Conservation (phyloP, 2,888 invertebrate genomes). For the Andrena chrysosceles region DNA sequence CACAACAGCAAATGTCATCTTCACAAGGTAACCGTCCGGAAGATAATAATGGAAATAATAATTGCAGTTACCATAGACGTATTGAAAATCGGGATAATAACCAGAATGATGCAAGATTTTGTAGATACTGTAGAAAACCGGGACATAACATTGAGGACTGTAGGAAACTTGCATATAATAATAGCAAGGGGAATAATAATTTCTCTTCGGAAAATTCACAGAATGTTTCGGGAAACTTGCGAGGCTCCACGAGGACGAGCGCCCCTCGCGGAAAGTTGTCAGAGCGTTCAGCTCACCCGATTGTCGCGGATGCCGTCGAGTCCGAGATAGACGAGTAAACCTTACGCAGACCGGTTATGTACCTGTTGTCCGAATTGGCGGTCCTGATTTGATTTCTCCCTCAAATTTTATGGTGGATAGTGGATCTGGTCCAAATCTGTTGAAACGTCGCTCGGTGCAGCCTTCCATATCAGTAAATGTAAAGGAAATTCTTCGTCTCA, state of each 20-base stretch:
- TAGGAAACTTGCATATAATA: background rate
- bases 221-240: background rate
- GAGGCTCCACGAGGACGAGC: background rate
- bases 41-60: background rate
- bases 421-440: constrained; percentile 6
- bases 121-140: background rate
- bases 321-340: constrained; percentile 2
- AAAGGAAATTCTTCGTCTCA: constrained; percentile 3
- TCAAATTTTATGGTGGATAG: constrained; percentile 10
- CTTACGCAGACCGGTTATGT: constrained; percentile 5
- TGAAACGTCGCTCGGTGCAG: background rate
- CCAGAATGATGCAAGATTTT: background rate
- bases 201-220: background rate
- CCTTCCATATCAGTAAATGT: background rate
- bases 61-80: background rate
- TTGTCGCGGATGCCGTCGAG: background rate
- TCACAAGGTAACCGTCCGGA: background rate
- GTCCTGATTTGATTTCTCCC: background rate
- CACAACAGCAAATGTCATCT: background rate
- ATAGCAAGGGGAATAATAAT: background rate
- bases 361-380: background rate
- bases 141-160: constrained; percentile 8
- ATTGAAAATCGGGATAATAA: background rate
- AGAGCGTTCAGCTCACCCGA: background rate
- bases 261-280: background rate